These are phyloP conservation scores for Geopemphigus sp. DNA, from an alignment of 1,140 invertebrate species.

Conservation along the genomic window DNA sequence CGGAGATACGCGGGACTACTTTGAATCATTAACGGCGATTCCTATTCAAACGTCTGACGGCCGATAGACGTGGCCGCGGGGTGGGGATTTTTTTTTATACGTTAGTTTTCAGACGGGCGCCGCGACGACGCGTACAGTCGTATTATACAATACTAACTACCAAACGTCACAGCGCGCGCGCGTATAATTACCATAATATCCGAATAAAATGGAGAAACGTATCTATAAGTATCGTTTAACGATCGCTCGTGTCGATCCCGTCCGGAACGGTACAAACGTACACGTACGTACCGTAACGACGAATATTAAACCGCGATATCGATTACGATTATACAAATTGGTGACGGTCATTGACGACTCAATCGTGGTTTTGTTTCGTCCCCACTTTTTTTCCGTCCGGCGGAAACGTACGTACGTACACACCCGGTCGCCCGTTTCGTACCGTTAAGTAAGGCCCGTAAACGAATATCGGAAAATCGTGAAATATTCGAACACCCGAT, in stretches of 20 bases:
- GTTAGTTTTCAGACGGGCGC: rapidly evolving
- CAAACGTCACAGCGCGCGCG: background rate
- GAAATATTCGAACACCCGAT: too few species aligned
- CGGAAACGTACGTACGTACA: too few species aligned
- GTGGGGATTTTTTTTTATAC: background rate
- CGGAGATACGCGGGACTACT: background rate
- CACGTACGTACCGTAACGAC: background rate
- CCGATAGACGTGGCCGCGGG: background rate
- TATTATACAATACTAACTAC: background rate
- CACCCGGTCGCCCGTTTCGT: too few species aligned
- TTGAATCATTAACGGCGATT: constrained; percentile 12
- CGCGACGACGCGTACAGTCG: background rate
- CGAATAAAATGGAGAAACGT: constrained; percentile 10
- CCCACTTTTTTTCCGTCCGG: too few species aligned
- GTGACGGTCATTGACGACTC: constrained; percentile 10
- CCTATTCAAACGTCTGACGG: constrained; percentile 13
- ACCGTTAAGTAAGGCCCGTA: too few species aligned
- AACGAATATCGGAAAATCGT: background rate
- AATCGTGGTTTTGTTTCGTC: background rate
- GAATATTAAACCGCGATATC: background rate
- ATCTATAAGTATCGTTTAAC: constrained; percentile 16
- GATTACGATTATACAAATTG: constrained; percentile 32
- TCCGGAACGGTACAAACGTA: background rate
- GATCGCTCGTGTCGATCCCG: background rate
- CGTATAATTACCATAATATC: constrained; percentile 6